A percentile compares a stretch with the other conserved stretches of the same genome.
Evolutionary conservation across 2,888 invertebrate genomes (phyloP).

Genomic region (Lithosia quadra): DNA sequence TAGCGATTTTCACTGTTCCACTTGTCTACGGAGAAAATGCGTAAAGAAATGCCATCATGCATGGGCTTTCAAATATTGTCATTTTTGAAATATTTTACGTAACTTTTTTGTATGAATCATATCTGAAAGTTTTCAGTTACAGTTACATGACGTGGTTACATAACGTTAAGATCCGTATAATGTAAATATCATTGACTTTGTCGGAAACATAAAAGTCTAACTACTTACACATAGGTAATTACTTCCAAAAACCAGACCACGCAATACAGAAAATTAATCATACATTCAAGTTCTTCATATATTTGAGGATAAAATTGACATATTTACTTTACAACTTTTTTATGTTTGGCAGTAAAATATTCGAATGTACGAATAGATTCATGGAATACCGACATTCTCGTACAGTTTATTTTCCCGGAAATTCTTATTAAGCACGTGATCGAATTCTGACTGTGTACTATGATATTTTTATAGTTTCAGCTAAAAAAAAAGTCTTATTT

Average conservation of each 20-base stretch:
- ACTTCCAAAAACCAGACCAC: not conserved
- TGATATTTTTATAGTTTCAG: conserved; percentile 23
- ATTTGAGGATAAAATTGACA: conserved; percentile 32
- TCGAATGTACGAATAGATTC: conserved; percentile 31
- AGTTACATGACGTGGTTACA: not conserved
- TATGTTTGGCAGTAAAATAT: conserved; percentile 33
- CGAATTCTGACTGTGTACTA: conserved; percentile 16
- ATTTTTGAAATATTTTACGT: not conserved
- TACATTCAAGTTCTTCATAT: conserved; percentile 31
- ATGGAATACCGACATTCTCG: conserved; percentile 34
- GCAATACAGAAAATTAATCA: conserved; percentile 22
- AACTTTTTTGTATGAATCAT: not conserved
- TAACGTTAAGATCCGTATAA: not conserved
- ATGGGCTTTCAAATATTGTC: no score
- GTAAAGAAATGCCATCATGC: no score
- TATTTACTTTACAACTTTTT: conserved; percentile 38
- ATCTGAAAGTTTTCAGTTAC: not conserved
- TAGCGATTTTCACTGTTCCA: no score
- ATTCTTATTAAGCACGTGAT: conserved; percentile 34
- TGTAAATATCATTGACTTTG: not conserved
- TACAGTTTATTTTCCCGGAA: conserved; percentile 42
- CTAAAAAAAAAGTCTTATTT: conserved; percentile 13
- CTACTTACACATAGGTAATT: not conserved
- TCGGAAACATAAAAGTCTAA: not conserved
- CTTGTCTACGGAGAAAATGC: no score